Base-by-base conservation (phyloP, 2,888 invertebrate genomes). In the Autographa gamma region DNA sequence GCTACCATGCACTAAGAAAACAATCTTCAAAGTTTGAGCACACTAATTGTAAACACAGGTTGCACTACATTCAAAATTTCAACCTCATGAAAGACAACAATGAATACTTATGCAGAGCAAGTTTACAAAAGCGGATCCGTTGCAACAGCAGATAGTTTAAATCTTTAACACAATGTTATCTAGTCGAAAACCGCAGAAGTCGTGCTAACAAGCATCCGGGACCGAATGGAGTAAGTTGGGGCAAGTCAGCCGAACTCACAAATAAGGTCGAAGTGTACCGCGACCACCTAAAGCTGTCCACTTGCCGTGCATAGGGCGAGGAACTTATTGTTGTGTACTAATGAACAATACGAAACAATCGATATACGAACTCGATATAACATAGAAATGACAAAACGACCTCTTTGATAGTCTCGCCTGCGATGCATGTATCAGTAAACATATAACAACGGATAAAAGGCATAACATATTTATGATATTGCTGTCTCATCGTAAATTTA, bases 121-220 rank as follows among this genome's bases (percentile, higher is more conserved):
- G 52, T 75, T 68, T 19, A 80, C 72, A 74, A 79, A 71, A 71
- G 69, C 72, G 58, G 66, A 72, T 68, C 60, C 38, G 2, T 32
- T 69, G 63, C 66, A 58, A 54, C 70, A 65, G 71, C 69, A 80
- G 82, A 90, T 90, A 90, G 90, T 91, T 91, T 86, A 90, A 90
- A 91, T 90, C 89, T 90, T 90, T 88, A 91, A 88, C 90, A 89
- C 90, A 91, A 88, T 90, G 90, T 92, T 92, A 92, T 91, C 91
- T 89, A 83, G 89, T 80, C 85, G 84, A 86, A 88, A 90, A 86
- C 92, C 91, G 84, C 91, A 90, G 89, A 92, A 93, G 91, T 92
- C 90, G 83, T 85, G 86, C 92, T 93, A 93, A 94, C 94, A 92
- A 93, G 93, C 91, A 90, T 86, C 88, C 89, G 85, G 84, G 76